Evolutionary conservation across 2,888 invertebrate genomes (phyloP), one percentile per base, ranked within the genome.

Genomic region (Drosophila limbata): DNA sequence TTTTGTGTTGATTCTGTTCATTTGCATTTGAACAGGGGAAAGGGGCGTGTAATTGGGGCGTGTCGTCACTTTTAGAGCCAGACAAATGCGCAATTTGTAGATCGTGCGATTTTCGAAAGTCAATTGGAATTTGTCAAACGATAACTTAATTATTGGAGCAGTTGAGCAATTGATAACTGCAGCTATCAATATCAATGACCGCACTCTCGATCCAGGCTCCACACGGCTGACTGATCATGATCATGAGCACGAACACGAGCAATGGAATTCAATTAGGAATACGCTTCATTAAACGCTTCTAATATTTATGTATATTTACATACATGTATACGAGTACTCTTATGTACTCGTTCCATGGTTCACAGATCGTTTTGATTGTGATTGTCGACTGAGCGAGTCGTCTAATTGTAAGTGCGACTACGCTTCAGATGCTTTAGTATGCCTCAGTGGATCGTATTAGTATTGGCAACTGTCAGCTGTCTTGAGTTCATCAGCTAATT

Each of bases 231-330:
- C 35, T 61, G 62, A 35, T 11, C 33, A 56, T 61, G 62, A 31
- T 11, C 37, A 56, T 35, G 35, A 35, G 4, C 39, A 44, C 28
- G 21, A 52, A 19, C 35, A 50, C 28, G 21, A 52, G 21, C 35
- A 50, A 63, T 65, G 44, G 45, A 62, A 73, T 51, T 56, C 75
- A 77, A 80, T 85, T 77, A 65, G 52, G 40, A 60, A 60, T 21
- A 77, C 78, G 86, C 73, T 57, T 42, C 69, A 69, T 71, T 75
- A 56, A 69, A 47, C 47, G 60, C 55, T 47, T 64, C 55, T 59
- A 72, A 72, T 72, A 66, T 52, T 39, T 45, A 37, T 44, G 37
- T 68, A n/a, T 25, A 33, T 45, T 6, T 45, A 40, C 17, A 40
- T 40, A 9, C n/a, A 44, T 13, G 13, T 11, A 25, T 25, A 25